Percentiles rank a stretch among this genome's conserved stretches.
Conservation (phyloP, 2,797 vertebrate species). For the Tokudaia tokunoshimensis region DNA sequence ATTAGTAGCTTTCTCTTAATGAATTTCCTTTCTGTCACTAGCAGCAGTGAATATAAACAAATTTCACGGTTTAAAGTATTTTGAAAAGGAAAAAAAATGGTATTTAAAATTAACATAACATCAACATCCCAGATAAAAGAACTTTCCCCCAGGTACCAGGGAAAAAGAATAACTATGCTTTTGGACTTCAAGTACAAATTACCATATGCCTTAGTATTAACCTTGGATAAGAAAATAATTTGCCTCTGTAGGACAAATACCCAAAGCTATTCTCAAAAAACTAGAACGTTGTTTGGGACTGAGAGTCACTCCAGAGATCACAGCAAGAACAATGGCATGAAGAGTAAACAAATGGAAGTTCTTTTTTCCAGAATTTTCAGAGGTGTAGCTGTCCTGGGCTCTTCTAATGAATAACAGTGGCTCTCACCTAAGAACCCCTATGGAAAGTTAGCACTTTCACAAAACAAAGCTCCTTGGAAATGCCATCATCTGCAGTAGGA, state of each 20-base stretch:
- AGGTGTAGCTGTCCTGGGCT: background rate
- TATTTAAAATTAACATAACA: conserved; percentile 36
- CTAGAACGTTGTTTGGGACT: background rate
- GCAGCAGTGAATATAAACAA: background rate
- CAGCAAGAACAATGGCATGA: background rate
- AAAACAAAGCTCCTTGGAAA: background rate
- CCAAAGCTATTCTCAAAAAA: conserved; percentile 37
- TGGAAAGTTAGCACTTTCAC: background rate
- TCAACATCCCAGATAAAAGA: conserved; percentile 15
- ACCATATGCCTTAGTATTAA: conserved; percentile 32
- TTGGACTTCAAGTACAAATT: background rate
- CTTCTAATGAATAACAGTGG: background rate
- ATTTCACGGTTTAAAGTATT: conserved; percentile 48
- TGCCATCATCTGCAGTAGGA: background rate
- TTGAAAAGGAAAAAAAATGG: conserved; percentile 8
- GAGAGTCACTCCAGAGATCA: background rate
- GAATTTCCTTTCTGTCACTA: background rate
- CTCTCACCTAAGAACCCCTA: background rate
- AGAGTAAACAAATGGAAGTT: background rate
- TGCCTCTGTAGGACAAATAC: conserved; percentile 21
- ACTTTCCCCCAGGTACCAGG: background rate
- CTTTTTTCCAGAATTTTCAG: background rate
- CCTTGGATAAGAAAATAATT: conserved; percentile 4
- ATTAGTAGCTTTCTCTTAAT: background rate
- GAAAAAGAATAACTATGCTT: background rate